Evolutionary conservation across 23 tunicate genomes (phyloP).

Genomic region (Trididemnum clinides): DNA sequence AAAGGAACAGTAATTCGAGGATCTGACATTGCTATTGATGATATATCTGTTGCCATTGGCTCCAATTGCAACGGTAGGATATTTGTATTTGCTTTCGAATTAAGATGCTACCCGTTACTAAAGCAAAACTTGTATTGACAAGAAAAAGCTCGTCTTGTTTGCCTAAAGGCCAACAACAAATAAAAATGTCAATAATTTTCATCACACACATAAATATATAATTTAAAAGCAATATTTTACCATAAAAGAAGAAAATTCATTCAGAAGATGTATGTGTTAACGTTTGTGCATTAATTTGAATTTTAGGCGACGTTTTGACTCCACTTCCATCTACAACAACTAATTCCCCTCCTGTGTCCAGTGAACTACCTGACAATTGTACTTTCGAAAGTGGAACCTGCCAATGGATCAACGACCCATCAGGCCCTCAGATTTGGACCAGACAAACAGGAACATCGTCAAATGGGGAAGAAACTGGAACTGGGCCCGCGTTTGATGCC

Average conservation of each 20-base stretch:
- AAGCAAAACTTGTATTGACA: too few species aligned
- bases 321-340: constrained; percentile 65
- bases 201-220: too few species aligned
- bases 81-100: neutral
- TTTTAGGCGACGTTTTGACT: constrained; percentile 69
- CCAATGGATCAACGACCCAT: constrained; percentile 44
- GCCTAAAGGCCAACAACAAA: too few species aligned
- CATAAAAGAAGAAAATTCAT: too few species aligned
- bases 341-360: constrained; percentile 52
- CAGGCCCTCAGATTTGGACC: constrained; percentile 42
- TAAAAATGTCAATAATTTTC: too few species aligned
- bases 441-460: constrained; percentile 57
- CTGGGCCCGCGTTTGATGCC: constrained; percentile 71
- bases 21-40: constrained; percentile 89
- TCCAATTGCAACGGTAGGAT: constrained; percentile 72
- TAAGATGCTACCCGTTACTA: too few species aligned
- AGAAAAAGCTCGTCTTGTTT: too few species aligned
- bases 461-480: constrained; percentile 49
- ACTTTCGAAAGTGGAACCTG: constrained; percentile 76
- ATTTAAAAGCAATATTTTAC: too few species aligned
- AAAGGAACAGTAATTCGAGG: constrained; percentile 55
- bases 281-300: too few species aligned
- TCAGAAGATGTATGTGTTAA: too few species aligned
- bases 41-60: constrained; percentile 57
- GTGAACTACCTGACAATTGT: constrained; percentile 70